Conservation (phyloP, 2,888 invertebrate genomes). For the Elysia crispata region DNA sequence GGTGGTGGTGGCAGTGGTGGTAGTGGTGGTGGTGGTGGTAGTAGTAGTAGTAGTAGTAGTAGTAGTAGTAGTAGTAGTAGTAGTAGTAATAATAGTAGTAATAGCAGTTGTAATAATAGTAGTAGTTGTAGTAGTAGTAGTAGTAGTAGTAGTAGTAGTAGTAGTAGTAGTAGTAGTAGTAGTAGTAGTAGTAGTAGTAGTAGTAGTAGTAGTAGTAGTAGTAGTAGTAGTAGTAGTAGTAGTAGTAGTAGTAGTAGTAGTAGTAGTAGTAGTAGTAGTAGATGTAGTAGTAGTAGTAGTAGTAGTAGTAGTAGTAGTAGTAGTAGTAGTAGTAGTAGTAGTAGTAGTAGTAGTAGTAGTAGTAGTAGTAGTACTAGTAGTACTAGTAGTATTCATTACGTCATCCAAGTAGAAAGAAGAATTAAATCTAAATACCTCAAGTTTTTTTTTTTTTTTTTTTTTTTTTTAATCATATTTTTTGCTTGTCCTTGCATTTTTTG, state of each 20-base stretch:
- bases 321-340: conserved; percentile 13
- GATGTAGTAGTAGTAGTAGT: conserved; percentile 18
- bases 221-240: conserved; percentile 25
- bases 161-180: not conserved
- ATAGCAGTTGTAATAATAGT: not conserved
- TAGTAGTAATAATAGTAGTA: conserved; percentile 18
- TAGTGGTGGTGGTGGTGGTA: not conserved
- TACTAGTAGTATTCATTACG: not conserved
- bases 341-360: conserved; percentile 1
- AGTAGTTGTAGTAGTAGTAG: conserved; percentile 23
- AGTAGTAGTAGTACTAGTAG: conserved; percentile 1
- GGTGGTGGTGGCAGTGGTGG: not conserved
- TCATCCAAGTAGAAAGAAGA: not conserved
- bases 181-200: not conserved
- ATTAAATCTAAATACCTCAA: too few relatives aligned
- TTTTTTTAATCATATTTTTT: too few relatives aligned
- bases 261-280: conserved; percentile 28
- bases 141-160: conserved; percentile 25
- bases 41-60: conserved; percentile 14
- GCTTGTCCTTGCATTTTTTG: not conserved
- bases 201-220: not conserved
- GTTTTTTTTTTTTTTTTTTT: too few relatives aligned
- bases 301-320: conserved; percentile 28
- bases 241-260: conserved; percentile 28
- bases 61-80: conserved; percentile 25